A percentile compares a stretch with the other conserved stretches of the same genome.
These are phyloP conservation scores for Drosophila lutescens DNA, from an alignment of 2,888 invertebrate genomes.

Conservation along the genomic window DNA sequence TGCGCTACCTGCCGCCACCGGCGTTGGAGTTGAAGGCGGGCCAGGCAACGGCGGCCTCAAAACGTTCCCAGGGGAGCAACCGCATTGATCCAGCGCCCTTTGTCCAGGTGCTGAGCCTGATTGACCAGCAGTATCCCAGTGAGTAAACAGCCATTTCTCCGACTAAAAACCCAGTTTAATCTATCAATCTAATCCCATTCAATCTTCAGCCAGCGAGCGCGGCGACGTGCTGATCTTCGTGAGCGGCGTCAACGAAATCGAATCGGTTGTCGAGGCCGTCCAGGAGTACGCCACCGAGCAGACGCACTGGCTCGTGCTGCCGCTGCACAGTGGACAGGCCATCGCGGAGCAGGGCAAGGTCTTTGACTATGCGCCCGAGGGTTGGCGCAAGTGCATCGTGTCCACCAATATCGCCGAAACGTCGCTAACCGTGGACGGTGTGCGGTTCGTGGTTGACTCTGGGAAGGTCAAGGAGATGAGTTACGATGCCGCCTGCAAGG, in stretches of 20 bases:
- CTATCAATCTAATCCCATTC: too few species aligned
- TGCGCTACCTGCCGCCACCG: constrained; percentile 91
- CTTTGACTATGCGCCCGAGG: constrained; percentile 97
- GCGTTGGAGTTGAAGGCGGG: constrained; percentile 85
- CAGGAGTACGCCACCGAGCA: constrained; percentile 91
- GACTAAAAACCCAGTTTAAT: too few species aligned
- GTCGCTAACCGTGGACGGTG: constrained; percentile 98
- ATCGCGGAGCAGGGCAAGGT: constrained; percentile 98
- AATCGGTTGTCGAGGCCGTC: constrained; percentile 93
- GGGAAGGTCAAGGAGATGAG: constrained; percentile 99
- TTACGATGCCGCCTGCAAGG: constrained; percentile 94
- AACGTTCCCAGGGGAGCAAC: constrained; percentile 85
- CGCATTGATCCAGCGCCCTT: constrained; percentile 97
- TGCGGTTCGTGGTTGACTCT: constrained; percentile 98
- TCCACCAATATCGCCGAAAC: constrained; percentile 99
- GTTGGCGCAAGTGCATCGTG: constrained; percentile 97
- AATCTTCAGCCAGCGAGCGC: constrained; percentile 87
- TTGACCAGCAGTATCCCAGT: constrained; percentile 93
- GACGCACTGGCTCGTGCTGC: constrained; percentile 94
- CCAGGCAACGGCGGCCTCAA: constrained; percentile 48
- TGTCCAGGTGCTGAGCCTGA: constrained; percentile 94
- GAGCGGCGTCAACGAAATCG: constrained; percentile 97
- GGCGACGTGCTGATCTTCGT: constrained; percentile 98
- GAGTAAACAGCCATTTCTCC: constrained; percentile 19
- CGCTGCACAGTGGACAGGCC: constrained; percentile 96